Evolutionary conservation across 2,113 vertebrate genomes (phyloP).

Genomic region (Dasyprocta punctata): DNA sequence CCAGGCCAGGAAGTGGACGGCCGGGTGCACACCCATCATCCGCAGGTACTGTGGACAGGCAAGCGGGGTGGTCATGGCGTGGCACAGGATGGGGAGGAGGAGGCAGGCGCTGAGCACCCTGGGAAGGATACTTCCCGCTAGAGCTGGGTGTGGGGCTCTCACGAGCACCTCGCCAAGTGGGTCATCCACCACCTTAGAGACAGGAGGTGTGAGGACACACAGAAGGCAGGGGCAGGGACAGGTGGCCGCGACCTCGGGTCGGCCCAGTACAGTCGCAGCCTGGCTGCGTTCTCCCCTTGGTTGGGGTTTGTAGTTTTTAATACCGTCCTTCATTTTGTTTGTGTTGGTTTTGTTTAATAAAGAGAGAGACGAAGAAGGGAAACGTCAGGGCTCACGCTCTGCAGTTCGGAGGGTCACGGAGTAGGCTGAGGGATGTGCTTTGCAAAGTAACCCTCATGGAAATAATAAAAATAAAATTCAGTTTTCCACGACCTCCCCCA

Average conservation of each 20-base stretch:
- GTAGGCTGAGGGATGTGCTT: rapidly evolving
- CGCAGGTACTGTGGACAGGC: conserved; percentile 82
- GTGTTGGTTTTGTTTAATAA: background rate
- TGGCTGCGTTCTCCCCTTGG: background rate
- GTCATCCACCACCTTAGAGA: rapidly evolving
- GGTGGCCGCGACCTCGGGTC: background rate
- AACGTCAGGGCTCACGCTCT: background rate
- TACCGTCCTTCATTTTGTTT: background rate
- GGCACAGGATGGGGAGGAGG: rapidly evolving
- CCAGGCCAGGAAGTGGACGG: conserved; percentile 85
- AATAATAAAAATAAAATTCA: background rate
- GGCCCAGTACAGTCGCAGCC: rapidly evolving
- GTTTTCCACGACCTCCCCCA: rapidly evolving
- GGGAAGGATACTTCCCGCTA: background rate
- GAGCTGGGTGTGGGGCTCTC: rapidly evolving
- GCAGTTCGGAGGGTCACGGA: too few relatives aligned
- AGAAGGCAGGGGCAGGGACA: background rate
- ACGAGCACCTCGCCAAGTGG: rapidly evolving
- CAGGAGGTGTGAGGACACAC: background rate
- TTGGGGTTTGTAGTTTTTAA: rapidly evolving
- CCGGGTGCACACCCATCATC: conserved; percentile 85
- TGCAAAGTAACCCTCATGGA: background rate
- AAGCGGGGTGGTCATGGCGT: background rate
- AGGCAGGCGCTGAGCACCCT: rapidly evolving
- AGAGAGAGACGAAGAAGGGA: background rate